phyloP scores from a whole-genome alignment of 1,140 invertebrate genomes.

The Oscheius sp. region DNA sequence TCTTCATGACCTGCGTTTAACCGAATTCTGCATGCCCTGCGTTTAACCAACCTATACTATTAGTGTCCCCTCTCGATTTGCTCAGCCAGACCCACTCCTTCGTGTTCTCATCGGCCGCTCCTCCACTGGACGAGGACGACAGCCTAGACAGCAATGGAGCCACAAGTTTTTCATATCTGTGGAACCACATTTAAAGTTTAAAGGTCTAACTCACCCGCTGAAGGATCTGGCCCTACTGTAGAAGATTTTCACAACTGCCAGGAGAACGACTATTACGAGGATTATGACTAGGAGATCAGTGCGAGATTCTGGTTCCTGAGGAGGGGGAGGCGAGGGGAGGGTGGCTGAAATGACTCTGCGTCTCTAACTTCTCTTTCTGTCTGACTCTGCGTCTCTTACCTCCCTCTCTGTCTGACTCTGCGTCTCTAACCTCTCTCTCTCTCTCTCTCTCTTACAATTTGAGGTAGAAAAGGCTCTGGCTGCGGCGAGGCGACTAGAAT shows the following conservation, averaged over 20 bases:
- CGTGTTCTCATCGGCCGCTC: slow-evolving; percentile 28
- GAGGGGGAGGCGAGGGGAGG: not conserved
- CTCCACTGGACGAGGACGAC: slow-evolving; percentile 14
- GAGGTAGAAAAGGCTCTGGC: not conserved
- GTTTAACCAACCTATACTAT: slow-evolving; percentile 26
- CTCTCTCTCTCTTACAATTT: not conserved
- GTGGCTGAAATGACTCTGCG: not conserved
- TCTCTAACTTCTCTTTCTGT: no score
- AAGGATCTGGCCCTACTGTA: slow-evolving; percentile 21
- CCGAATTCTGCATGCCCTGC: not conserved
- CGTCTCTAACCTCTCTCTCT: no score
- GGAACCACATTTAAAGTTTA: not conserved
- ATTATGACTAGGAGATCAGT: slow-evolving; percentile 15
- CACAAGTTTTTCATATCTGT: slow-evolving; percentile 41
- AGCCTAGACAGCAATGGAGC: slow-evolving; percentile 36
- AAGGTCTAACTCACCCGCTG: slow-evolving; percentile 22
- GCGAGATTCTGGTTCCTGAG: slow-evolving; percentile 6
- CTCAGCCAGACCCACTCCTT: slow-evolving; percentile 45
- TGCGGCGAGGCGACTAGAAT: slow-evolving; percentile 5
- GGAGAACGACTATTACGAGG: slow-evolving; percentile 5
- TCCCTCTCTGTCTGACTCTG: no score
- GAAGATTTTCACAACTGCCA: slow-evolving; percentile 26
- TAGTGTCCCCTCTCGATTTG: slow-evolving; percentile 31
- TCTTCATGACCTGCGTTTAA: not conserved
- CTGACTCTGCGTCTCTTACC: no score